These are phyloP conservation scores for Mastigias papua DNA, from an alignment of 30 jellyfish, hydroid and myxozoan genomes.

Conservation along the genomic window DNA sequence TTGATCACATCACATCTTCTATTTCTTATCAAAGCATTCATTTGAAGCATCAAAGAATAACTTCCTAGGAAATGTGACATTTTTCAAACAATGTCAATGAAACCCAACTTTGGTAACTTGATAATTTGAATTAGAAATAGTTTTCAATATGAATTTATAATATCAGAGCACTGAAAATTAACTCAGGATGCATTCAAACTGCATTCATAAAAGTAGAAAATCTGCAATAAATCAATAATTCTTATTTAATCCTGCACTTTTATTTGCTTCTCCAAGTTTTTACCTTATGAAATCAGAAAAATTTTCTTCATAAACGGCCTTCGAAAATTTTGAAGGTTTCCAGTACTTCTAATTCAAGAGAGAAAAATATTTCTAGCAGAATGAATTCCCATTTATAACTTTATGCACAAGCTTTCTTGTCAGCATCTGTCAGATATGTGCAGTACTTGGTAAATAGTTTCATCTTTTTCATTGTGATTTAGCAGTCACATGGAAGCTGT, in stretches of 20 bases:
- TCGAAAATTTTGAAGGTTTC: background rate
- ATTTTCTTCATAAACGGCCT: background rate
- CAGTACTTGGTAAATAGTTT: background rate
- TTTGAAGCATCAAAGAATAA: background rate
- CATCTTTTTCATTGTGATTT: background rate
- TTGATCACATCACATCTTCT: too few relatives aligned
- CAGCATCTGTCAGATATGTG: background rate
- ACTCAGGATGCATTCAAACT: background rate
- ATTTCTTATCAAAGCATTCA: too few relatives aligned
- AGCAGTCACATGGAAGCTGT: background rate
- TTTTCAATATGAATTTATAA: background rate
- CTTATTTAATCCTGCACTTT: too few relatives aligned
- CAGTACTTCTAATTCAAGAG: background rate
- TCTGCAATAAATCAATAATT: background rate
- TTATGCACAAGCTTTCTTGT: background rate
- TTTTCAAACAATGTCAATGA: background rate
- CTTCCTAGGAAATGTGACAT: background rate
- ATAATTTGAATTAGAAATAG: background rate
- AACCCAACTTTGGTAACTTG: background rate
- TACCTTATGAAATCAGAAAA: too few relatives aligned
- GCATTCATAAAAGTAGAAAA: background rate
- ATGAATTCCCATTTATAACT: background rate
- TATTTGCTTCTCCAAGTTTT: too few relatives aligned
- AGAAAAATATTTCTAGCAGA: background rate
- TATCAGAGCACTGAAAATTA: background rate